phyloP scores from a whole-genome alignment of 1,140 invertebrate genomes.

The Ceratina japonica region DNA sequence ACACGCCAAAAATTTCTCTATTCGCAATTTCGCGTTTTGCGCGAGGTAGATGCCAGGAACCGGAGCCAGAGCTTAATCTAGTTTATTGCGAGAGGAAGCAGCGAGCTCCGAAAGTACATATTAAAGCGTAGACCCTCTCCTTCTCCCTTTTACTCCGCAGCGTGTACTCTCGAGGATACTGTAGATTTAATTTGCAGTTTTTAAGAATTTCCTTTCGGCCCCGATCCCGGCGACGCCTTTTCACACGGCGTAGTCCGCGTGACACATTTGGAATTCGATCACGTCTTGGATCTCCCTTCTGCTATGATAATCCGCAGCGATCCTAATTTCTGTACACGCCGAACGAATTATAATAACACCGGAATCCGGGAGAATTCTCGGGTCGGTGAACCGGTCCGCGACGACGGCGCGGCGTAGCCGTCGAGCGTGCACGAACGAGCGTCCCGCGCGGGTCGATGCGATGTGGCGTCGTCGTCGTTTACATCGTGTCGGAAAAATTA shows the following conservation, averaged over 20 bases:
- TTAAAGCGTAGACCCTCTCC: slow-evolving; percentile 15
- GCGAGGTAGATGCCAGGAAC: background rate
- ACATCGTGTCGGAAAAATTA: slow-evolving; percentile 16
- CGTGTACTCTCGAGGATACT: background rate
- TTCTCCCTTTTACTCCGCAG: background rate
- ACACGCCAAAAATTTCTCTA: slow-evolving; percentile 6
- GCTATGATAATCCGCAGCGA: slow-evolving; percentile 20
- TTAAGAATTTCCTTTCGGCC: slow-evolving; percentile 9
- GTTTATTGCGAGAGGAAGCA: slow-evolving; percentile 13
- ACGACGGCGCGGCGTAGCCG: background rate
- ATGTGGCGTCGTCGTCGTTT: background rate
- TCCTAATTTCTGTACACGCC: slow-evolving; percentile 26
- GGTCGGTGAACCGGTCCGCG: background rate
- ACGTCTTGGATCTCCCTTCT: slow-evolving; percentile 12
- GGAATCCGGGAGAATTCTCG: background rate
- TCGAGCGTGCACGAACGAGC: slow-evolving; percentile 8
- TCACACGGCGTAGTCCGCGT: too few relatives aligned
- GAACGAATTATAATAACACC: slow-evolving; percentile 14
- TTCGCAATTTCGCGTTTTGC: slow-evolving; percentile 3
- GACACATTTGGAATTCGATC: slow-evolving; percentile 3
- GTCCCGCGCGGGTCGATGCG: background rate
- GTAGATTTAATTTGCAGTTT: slow-evolving; percentile 30
- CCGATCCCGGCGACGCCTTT: background rate
- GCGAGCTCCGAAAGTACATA: slow-evolving; percentile 10
- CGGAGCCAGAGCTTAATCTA: slow-evolving; percentile 21